phyloP scores from a whole-genome alignment of 2,797 vertebrate genomes.

The Gila robusta region DNA sequence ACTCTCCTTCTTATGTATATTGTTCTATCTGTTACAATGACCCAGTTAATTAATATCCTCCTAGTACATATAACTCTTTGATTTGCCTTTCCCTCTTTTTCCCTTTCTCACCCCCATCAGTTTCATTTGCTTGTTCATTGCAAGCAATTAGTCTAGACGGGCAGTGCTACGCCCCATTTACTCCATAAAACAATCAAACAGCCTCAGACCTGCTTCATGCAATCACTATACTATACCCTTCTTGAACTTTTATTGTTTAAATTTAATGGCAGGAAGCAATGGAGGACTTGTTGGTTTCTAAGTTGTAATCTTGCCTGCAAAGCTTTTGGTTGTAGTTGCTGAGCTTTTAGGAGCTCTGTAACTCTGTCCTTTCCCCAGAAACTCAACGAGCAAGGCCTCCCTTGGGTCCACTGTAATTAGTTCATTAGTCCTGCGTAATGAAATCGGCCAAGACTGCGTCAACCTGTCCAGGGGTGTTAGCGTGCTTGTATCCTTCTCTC shows the following conservation, averaged over 20 bases:
- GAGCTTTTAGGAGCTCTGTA: neutral
- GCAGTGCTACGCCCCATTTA: slow-evolving; percentile 40
- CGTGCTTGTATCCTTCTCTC: neutral
- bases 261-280: neutral
- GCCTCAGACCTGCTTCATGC: slow-evolving; percentile 12
- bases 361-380: slow-evolving; percentile 11
- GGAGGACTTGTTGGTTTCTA: neutral
- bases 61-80: slow-evolving; percentile 24
- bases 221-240: neutral
- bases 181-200: slow-evolving; percentile 46
- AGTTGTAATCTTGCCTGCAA: too few species aligned
- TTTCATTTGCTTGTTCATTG: slow-evolving; percentile 34
- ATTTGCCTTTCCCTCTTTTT: slow-evolving; percentile 9
- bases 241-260: slow-evolving; percentile 37
- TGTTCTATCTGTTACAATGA: slow-evolving; percentile 21
- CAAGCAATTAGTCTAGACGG: slow-evolving; percentile 46
- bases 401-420: slow-evolving; percentile 53
- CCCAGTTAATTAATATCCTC: slow-evolving; percentile 54
- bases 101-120: slow-evolving; percentile 7
- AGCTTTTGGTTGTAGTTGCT: neutral
- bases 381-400: slow-evolving; percentile 30
- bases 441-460: slow-evolving; percentile 41
- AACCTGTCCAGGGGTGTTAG: slow-evolving; percentile 11
- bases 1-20: slow-evolving; percentile 15
- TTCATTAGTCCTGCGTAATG: slow-evolving; percentile 56